phyloP scores from a whole-genome alignment of 2,888 invertebrate genomes.

The Aleiodes leptofemur region DNA sequence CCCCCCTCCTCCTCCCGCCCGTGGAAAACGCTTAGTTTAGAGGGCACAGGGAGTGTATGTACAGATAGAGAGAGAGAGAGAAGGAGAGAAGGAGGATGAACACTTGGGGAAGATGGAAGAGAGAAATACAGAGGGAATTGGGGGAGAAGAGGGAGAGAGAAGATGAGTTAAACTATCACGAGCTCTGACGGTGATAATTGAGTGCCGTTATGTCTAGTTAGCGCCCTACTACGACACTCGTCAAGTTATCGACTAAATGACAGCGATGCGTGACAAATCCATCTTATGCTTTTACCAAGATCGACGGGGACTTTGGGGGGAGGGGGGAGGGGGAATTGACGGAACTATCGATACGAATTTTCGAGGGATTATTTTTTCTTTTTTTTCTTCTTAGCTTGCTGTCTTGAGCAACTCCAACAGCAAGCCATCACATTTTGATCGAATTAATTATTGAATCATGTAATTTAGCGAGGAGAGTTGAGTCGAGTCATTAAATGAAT shows the following conservation, averaged over 20 bases:
- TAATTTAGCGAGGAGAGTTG: not conserved
- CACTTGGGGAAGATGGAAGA: constrained; percentile 38
- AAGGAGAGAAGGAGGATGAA: constrained; percentile 35
- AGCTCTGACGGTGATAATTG: constrained; percentile 75
- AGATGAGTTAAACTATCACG: constrained; percentile 72
- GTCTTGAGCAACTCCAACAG: too few species aligned
- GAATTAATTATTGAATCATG: not conserved
- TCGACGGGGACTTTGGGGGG: not conserved
- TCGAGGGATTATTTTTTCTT: not conserved
- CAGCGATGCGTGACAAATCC: constrained; percentile 73
- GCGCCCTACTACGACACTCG: constrained; percentile 67
- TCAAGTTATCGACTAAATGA: constrained; percentile 73
- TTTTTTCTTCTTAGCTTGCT: too few species aligned
- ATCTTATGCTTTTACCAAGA: constrained; percentile 62
- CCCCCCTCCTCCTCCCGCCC: constrained; percentile 56
- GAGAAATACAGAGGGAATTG: constrained; percentile 26
- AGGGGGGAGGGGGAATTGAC: not conserved
- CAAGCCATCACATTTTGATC: not conserved
- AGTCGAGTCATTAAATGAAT: too few species aligned
- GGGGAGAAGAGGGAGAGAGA: constrained; percentile 38
- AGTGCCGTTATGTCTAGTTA: constrained; percentile 75
- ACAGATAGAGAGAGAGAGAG: constrained; percentile 32
- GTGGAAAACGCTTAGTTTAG: constrained; percentile 53
- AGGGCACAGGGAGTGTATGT: not conserved
- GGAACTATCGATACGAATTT: constrained; percentile 18